Evolutionary conservation across 1,140 invertebrate species (phyloP), one percentile per base, ranked within the genome.

Genomic region (Mycetomoellerius zeteki): DNA sequence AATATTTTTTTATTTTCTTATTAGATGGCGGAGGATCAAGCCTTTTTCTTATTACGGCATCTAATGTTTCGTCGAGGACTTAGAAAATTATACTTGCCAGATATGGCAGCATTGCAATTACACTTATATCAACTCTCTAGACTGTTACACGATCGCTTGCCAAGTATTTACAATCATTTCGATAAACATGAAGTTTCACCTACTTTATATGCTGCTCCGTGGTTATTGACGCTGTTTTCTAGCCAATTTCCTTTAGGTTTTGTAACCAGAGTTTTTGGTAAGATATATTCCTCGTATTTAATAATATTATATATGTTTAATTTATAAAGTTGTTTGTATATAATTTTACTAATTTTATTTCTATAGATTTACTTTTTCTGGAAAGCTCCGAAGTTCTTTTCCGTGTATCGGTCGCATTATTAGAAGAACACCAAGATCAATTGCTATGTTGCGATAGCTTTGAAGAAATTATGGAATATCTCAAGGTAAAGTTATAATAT

Each of bases 221-320:
- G 99, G 99, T 97, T 99, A 89, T 96, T 99, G 0, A 99, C 99
- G 0, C 95, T 99, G 14, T 99, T 99, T 96, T 98, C 99, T 19
- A 99, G 99, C 24, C 98, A 99, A 95, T 99, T 99, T 95, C 98
- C 98, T 0, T 95, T 99, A n/a, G 99, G 98, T 16, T 99, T 99
- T 95, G 98, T 99, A 19, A 97, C 98, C 0, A 96, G 99, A 87
- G 98, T 99, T 2, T 99, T 99, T 94, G 99, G 98, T 98, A 94
- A 96, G 95, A 67, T 52, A 60, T 77, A 27, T 19, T 56, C 30
- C 7, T 33, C 16, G 4, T 21, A 33, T 72, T 43, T 76, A 52
- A 65, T 58, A 75, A 47, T 7, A 30, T n/a, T n/a, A 64, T 19
- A 27, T 85, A 19, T 47, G 7, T 71, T 47, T 4, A 4, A 54